phyloP scores from a whole-genome alignment of 1,140 invertebrate genomes.

The Propsilocerus akamusi region DNA sequence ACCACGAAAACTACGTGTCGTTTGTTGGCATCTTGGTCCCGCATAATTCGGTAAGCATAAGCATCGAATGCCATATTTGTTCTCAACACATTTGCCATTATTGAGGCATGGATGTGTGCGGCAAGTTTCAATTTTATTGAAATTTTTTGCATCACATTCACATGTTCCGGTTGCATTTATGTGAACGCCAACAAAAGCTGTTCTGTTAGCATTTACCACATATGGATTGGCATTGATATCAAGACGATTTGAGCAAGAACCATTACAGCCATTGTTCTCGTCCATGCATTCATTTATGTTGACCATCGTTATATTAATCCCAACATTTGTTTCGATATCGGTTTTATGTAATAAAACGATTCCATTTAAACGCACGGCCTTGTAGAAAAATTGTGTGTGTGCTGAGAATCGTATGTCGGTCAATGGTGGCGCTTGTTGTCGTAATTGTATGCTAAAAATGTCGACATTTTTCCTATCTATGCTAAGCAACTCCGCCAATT shows the following conservation, averaged over 20 bases:
- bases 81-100: conserved; percentile 42
- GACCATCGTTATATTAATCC: conserved; percentile 47
- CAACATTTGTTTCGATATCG: conserved; percentile 40
- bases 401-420: conserved; percentile 48
- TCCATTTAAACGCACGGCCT: conserved; percentile 42
- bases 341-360: conserved; percentile 37
- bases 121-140: conserved; percentile 34
- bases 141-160: conserved; percentile 34
- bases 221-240: conserved; percentile 40
- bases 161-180: conserved; percentile 35
- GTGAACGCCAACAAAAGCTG: conserved; percentile 41
- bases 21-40: conserved; percentile 50
- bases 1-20: conserved; percentile 39
- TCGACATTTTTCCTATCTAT: conserved; percentile 38
- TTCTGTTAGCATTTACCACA: conserved; percentile 56
- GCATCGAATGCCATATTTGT: conserved; percentile 36
- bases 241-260: conserved; percentile 40
- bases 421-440: conserved; percentile 28
- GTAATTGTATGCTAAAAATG: conserved; percentile 42
- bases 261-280: conserved; percentile 37
- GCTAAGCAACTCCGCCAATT: conserved; percentile 31
- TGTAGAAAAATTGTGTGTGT: conserved; percentile 48
- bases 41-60: conserved; percentile 40
- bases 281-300: conserved; percentile 48
- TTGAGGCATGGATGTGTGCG: conserved; percentile 42